Percentiles rank a stretch among this genome's conserved stretches.
Evolutionary conservation across 1,140 invertebrate species (phyloP).

Genomic region (Plectus sambesii): DNA sequence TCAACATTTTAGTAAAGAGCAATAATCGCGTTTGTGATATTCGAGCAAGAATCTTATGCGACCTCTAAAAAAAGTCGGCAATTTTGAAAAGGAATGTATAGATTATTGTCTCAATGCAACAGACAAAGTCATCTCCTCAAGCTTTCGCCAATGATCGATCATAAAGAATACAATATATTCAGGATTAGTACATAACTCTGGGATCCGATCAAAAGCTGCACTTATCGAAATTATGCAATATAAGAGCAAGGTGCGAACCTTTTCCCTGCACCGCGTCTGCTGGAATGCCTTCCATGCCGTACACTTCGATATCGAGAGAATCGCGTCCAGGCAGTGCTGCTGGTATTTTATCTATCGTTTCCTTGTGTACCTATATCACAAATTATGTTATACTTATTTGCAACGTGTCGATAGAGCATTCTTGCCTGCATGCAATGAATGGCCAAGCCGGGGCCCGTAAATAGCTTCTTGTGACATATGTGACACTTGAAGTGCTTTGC

Average conservation of each 20-base stretch:
- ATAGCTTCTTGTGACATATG: conserved; percentile 98
- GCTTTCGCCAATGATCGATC: too few relatives aligned
- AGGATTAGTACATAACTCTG: too few relatives aligned
- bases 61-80: too few relatives aligned
- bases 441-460: conserved; percentile 73
- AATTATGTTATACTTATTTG: conserved; percentile 3
- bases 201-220: too few relatives aligned
- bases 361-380: conserved; percentile 79
- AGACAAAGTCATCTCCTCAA: conserved; percentile 15
- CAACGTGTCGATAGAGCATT: conserved; percentile 26
- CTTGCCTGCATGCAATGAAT: conserved; percentile 99
- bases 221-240: too few relatives aligned
- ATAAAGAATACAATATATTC: too few relatives aligned
- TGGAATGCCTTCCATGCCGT: conserved; percentile 99
- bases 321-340: conserved; percentile 92
- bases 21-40: too few relatives aligned
- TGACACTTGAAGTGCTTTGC: conserved; percentile 99
- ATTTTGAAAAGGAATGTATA: conserved; percentile 19
- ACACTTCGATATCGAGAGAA: conserved; percentile 99
- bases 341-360: conserved; percentile 98
- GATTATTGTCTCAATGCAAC: conserved; percentile 13
- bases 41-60: too few relatives aligned
- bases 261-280: conserved; percentile 52
- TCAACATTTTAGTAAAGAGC: too few relatives aligned
- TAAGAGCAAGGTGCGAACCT: too few relatives aligned